Conservation (phyloP, 2,888 invertebrate genomes). For the Pristionchus mayeri region DNA sequence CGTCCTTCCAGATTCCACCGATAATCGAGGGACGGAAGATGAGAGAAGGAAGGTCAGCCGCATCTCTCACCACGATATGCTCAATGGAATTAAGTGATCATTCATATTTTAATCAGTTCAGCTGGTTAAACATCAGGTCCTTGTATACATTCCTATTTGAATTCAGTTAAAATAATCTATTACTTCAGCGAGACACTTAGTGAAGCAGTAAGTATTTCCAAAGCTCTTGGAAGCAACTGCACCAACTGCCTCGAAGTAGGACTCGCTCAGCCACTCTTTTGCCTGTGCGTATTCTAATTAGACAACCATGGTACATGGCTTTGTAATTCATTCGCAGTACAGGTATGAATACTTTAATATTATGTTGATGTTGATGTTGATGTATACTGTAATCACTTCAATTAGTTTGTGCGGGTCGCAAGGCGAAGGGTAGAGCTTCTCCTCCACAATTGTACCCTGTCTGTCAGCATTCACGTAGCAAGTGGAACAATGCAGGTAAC, state of each 20-base stretch:
- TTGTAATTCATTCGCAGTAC: no score
- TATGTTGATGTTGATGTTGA: neutral
- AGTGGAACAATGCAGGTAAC: conserved; percentile 27
- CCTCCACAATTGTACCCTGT: neutral
- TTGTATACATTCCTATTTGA: no score
- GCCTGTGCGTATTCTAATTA: conserved; percentile 47
- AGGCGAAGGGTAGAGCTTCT: neutral
- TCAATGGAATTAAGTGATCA: no score
- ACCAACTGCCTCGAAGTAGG: conserved; percentile 78
- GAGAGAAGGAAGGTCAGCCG: conserved; percentile 82
- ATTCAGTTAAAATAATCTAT: neutral
- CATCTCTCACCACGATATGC: neutral
- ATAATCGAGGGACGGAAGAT: conserved; percentile 92
- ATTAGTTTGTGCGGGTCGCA: conserved; percentile 30
- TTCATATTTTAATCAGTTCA: no score
- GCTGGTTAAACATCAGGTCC: no score
- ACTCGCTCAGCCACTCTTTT: conserved; percentile 79
- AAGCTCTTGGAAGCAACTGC: conserved; percentile 81
- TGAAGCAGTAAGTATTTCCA: conserved; percentile 93
- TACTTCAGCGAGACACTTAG: conserved; percentile 90
- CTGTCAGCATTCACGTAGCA: conserved; percentile 27
- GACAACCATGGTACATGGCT: no score
- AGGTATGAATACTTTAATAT: neutral
- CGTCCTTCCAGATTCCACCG: conserved; percentile 83
- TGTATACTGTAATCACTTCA: conserved; percentile 45